phyloP scores from a whole-genome alignment of 2,113 vertebrate genomes.

The Sterna hirundo region DNA sequence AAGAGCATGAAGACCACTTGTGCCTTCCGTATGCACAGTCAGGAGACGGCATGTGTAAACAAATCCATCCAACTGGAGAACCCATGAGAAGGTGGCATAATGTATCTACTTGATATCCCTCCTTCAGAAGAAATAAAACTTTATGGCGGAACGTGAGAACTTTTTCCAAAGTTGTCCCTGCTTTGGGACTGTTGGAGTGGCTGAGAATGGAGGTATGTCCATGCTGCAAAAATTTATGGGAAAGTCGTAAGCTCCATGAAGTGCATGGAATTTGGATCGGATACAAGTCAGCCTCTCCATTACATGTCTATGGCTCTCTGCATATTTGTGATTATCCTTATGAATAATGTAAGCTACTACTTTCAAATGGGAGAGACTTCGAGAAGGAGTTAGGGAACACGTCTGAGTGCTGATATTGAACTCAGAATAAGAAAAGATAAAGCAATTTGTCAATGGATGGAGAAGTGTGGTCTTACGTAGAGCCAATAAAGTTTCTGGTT shows the following conservation, averaged over 20 bases:
- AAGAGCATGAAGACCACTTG: background rate
- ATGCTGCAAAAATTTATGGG: constrained; percentile 38
- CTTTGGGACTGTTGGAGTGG: background rate
- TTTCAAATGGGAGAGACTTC: constrained; percentile 2
- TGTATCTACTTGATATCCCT: background rate
- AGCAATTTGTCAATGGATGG: background rate
- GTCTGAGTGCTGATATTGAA: constrained; percentile 7
- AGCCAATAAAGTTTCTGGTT: background rate
- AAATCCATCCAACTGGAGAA: background rate
- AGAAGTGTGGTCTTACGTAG: background rate
- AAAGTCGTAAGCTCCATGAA: constrained; percentile 53
- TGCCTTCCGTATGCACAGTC: background rate
- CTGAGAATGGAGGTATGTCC: background rate
- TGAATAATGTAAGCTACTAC: constrained; percentile 57
- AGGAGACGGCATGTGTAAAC: background rate
- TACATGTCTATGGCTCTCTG: constrained; percentile 35
- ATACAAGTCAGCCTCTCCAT: constrained; percentile 49
- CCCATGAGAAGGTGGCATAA: background rate
- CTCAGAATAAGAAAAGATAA: background rate
- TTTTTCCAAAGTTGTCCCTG: background rate
- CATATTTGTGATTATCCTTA: constrained; percentile 62
- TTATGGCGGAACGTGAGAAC: constrained; percentile 23
- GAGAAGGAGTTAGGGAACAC: background rate
- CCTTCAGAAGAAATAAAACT: constrained; percentile 10
- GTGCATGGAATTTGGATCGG: constrained; percentile 15